These are phyloP conservation scores for Drosophila falleni DNA, from an alignment of 2,888 invertebrate genomes.

Conservation along the genomic window DNA sequence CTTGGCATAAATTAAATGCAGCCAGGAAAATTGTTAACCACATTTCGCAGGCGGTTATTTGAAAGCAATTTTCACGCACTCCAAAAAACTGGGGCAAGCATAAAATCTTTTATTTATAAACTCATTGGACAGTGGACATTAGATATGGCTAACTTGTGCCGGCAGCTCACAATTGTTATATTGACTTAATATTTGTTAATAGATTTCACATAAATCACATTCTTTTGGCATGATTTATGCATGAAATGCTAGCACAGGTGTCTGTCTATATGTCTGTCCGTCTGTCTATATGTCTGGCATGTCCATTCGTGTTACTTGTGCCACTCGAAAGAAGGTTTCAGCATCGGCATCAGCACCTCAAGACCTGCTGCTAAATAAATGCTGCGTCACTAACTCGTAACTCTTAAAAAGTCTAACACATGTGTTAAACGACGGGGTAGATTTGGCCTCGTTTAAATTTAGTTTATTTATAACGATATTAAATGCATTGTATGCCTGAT, in stretches of 20 bases:
- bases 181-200: constrained; percentile 74
- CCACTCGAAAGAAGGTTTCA: constrained; percentile 34
- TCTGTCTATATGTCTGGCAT: constrained; percentile 39
- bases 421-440: constrained; percentile 6
- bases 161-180: constrained; percentile 60
- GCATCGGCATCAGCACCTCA: constrained; percentile 19
- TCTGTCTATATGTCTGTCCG: constrained; percentile 20
- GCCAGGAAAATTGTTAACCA: constrained; percentile 50
- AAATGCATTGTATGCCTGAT: not conserved
- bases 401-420: constrained; percentile 30
- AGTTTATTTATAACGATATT: constrained; percentile 3
- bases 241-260: constrained; percentile 52
- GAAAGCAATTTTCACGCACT: constrained; percentile 56
- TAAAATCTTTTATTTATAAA: constrained; percentile 72
- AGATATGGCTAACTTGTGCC: constrained; percentile 31
- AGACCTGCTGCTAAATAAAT: constrained; percentile 18
- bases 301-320: constrained; percentile 12
- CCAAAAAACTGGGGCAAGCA: constrained; percentile 58
- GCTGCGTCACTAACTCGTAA: constrained; percentile 38
- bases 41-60: constrained; percentile 28
- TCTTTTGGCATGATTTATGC: constrained; percentile 70
- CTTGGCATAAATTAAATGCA: constrained; percentile 29
- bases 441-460: constrained; percentile 3
- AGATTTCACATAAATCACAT: constrained; percentile 74
- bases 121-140: constrained; percentile 30